Evolutionary conservation across 1,140 invertebrate species (phyloP), one percentile per base, ranked within the genome.

Genomic region (Muscidifurax raptorellus): DNA sequence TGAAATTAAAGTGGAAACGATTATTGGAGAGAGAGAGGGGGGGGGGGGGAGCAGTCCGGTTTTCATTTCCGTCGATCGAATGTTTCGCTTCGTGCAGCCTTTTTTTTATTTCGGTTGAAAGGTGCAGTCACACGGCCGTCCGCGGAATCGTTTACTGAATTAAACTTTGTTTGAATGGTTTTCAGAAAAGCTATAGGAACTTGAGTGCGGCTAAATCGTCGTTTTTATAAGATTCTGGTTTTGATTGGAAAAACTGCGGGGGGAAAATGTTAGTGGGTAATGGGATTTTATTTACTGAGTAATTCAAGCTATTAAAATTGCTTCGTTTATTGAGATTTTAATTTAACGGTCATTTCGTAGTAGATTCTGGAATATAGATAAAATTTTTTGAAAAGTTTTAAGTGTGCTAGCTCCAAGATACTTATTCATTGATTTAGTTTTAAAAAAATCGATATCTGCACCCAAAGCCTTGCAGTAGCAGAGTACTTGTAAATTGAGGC

Each of bases 1-100:
- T 27, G 66, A 78, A 78, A 78, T 83, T 83, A 83, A 72, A 59
- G 75, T 28, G 67, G 77, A n/a, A 83, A 15, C 82, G 74, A 83
- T 83, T 72, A 78, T 78, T 44, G 71, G n/a, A 66, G 67, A n/a
- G 18, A 59, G 52, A 59, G 52, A n/a, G 52, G 7, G 52, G 13
- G 44, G 12, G 71, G 32, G 71, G 22, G 71, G 40, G 30, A n/a
- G n/a, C 3, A 44, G 77, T 71, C 77, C 77, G 83, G 83, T 80
- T 84, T 80, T 74, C 30, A n/a, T 84, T 79, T 72, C 82, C 82
- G 59, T 30, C 64, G 80, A 81, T 81, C 18, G 30, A 69, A 10
- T 69, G 25, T 69, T 76, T 32, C 74, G 44, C 28, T 25, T 15
- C 12, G 28, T 7, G 28, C 67, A 22, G n/a, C n/a, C 40, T 76